Conservation (phyloP, 2,113 vertebrate species). For the Megaptera novaeangliae region DNA sequence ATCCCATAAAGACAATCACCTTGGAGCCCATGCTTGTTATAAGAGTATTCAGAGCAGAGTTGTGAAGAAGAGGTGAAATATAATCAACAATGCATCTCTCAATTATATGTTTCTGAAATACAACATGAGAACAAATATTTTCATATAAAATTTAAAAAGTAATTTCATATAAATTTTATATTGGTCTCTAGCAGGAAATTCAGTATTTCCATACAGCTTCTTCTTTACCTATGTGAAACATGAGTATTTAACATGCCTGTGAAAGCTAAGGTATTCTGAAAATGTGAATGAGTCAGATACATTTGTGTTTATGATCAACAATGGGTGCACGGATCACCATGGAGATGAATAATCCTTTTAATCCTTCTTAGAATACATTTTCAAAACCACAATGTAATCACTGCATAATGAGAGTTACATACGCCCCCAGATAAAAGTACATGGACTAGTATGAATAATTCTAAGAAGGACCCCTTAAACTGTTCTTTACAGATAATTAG, state of each 20-base stretch:
- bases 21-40: background rate
- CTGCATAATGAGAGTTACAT: slow-evolving; percentile 52
- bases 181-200: fast-evolving
- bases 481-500: slow-evolving; percentile 80
- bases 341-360: slow-evolving; percentile 62
- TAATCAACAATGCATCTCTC: background rate
- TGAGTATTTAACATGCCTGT: background rate
- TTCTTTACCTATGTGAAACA: background rate
- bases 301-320: slow-evolving; percentile 29
- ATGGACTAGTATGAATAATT: slow-evolving; percentile 66
- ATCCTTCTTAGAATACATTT: slow-evolving; percentile 57
- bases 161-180: background rate
- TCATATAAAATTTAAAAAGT: background rate
- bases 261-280: background rate
- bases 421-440: slow-evolving; percentile 24
- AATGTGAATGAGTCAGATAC: background rate
- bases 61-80: background rate
- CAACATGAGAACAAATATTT: background rate
- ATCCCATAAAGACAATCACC: background rate
- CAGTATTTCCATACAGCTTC: background rate
- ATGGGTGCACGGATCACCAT: slow-evolving; percentile 30
- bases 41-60: background rate
- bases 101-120: background rate
- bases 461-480: slow-evolving; percentile 74
- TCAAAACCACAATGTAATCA: slow-evolving; percentile 48